These are phyloP conservation scores for Pipa parva DNA, from an alignment of 2,113 vertebrate species.

Conservation along the genomic window DNA sequence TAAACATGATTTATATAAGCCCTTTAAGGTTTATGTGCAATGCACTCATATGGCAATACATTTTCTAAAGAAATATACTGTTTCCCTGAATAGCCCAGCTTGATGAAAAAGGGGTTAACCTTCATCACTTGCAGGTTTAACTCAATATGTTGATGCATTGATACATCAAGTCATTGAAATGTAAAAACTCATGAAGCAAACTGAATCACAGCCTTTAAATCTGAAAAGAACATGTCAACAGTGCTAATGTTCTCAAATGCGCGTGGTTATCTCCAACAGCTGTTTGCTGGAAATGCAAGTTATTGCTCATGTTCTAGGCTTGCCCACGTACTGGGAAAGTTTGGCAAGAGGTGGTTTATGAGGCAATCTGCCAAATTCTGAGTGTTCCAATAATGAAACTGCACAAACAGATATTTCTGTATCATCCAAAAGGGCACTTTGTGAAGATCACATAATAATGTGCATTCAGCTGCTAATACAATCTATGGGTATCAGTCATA, in stretches of 20 bases:
- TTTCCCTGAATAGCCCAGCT: background rate
- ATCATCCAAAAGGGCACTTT: slow-evolving; percentile 16
- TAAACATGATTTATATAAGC: no score
- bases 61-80: no score
- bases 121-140: slow-evolving; percentile 3
- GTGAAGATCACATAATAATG: background rate
- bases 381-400: slow-evolving; percentile 34
- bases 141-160: slow-evolving; percentile 1
- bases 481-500: no score
- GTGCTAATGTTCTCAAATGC: slow-evolving; percentile 26
- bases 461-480: no score
- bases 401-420: slow-evolving; percentile 18
- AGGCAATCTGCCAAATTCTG: slow-evolving; percentile 18
- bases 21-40: no score
- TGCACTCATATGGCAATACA: no score
- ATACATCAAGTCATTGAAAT: slow-evolving; percentile 7
- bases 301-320: slow-evolving; percentile 42
- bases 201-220: slow-evolving; percentile 18
- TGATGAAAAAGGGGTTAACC: background rate
- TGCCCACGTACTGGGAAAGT: slow-evolving; percentile 39
- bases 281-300: slow-evolving; percentile 39
- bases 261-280: slow-evolving; percentile 37
- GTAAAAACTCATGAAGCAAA: slow-evolving; percentile 25
- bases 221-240: slow-evolving; percentile 38
- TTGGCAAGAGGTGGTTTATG: slow-evolving; percentile 19